Evolutionary conservation across 2,888 invertebrate genomes (phyloP), one percentile per base, ranked within the genome.

Genomic region (Trimorus sp.): DNA sequence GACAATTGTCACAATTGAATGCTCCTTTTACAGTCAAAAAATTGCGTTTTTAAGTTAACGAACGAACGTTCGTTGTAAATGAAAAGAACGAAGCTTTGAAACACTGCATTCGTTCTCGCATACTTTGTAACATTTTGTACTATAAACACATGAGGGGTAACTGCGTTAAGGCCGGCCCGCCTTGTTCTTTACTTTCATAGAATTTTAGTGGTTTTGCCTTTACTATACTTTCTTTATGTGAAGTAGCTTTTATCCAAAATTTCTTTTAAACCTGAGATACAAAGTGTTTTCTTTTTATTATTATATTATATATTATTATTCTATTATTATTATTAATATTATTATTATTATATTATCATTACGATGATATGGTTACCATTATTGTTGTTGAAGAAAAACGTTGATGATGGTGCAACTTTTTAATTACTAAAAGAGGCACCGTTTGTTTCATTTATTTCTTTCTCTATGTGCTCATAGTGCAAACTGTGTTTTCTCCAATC

Each of bases 401-500:
- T 75, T 82, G 75, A 53, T 62, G 70, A 58, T 70, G 68, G 71
- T 42, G 69, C 68, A 53, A 70, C 38, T 70, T 78, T 70, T 66
- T 11, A 54, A 26, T 26, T 26, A 4, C 42, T 63, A 26, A 74
- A 65, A 66, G 58, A 40, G 36, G 62, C 62, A 40, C 71, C 36
- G 12, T 54, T 76, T 62, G 45, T 79, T 77, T 82, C 59, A 78
- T 63, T 79, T 63, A 78, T 71, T 51, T 79, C 26, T 79, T 79
- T 80, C 37, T 78, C 15, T 49, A 76, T 81, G 59, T 69, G 58
- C 78, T 78, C 65, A 74, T 80, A 59, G 65, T 73, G 83, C 80
- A 70, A 71, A 79, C 78, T 85, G 82, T 83, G 82, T 84, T 84
- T 75, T 79, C 83, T 86, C 82, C 86, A 84, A 85, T 86, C 79